Evolutionary conservation across 1,140 invertebrate species (phyloP).

Genomic region (Copidosoma floridanum): DNA sequence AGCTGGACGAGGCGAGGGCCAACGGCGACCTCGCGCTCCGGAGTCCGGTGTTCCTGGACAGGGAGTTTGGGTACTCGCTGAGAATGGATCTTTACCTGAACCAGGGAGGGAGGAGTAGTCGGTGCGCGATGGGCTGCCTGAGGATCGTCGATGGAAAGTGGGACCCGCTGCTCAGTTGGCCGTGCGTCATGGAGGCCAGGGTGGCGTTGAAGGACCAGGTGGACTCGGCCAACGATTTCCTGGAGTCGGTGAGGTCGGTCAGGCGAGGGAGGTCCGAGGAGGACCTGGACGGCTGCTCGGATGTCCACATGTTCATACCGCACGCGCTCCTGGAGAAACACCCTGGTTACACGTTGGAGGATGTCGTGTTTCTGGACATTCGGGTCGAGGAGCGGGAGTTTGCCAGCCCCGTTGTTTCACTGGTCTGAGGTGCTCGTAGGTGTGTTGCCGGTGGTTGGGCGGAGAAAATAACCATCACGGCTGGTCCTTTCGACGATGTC

Average conservation of each 20-base stretch:
- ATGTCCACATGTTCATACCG: constrained; percentile 72
- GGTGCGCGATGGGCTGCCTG: constrained; percentile 67
- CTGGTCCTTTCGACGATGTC: too few species aligned
- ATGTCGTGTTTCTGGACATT: constrained; percentile 68
- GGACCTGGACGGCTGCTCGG: constrained; percentile 58
- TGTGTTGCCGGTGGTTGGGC: too few species aligned
- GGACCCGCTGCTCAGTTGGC: constrained; percentile 69
- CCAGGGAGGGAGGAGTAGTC: constrained; percentile 67
- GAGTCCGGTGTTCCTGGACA: constrained; percentile 67
- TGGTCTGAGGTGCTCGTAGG: too few species aligned
- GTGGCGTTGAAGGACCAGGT: constrained; percentile 65
- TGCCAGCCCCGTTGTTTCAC: constrained; percentile 32
- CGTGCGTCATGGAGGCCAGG: constrained; percentile 63
- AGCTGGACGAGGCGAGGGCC: constrained; percentile 64
- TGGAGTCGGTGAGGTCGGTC: constrained; percentile 57
- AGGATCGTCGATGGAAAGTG: constrained; percentile 67
- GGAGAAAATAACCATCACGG: too few species aligned
- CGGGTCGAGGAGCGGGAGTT: constrained; percentile 45
- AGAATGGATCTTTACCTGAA: constrained; percentile 68
- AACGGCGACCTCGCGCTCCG: constrained; percentile 62
- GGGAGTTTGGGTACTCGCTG: constrained; percentile 70
- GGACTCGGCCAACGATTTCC: constrained; percentile 50
- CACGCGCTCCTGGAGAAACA: constrained; percentile 65
- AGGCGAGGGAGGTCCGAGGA: constrained; percentile 47
- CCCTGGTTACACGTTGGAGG: constrained; percentile 63